These are phyloP conservation scores for Mamestra brassicae DNA, from an alignment of 2,888 invertebrate species.

Conservation along the genomic window DNA sequence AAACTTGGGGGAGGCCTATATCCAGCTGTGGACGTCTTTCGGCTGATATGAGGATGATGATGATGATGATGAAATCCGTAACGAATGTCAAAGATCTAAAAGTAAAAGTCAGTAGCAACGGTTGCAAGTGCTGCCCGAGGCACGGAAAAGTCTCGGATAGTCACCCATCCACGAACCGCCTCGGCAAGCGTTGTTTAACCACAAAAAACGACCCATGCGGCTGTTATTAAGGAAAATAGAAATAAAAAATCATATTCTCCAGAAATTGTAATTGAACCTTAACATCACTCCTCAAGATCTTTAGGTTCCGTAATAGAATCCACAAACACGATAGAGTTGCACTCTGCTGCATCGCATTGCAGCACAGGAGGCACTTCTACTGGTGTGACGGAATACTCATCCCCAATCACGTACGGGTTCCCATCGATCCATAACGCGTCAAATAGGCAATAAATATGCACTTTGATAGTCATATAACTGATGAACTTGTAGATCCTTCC, in stretches of 20 bases:
- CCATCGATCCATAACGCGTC: slow-evolving; percentile 89
- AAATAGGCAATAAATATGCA: slow-evolving; percentile 87
- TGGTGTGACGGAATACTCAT: slow-evolving; percentile 87
- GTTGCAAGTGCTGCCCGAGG: too few relatives aligned
- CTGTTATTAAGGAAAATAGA: slow-evolving; percentile 15
- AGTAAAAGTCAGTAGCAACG: too few relatives aligned
- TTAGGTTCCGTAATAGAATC: slow-evolving; percentile 88
- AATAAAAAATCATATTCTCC: slow-evolving; percentile 21
- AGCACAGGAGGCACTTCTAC: slow-evolving; percentile 86
- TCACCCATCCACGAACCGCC: too few relatives aligned
- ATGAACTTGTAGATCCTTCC: slow-evolving; percentile 88
- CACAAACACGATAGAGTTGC: slow-evolving; percentile 86
- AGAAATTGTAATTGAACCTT: slow-evolving; percentile 51
- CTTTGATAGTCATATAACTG: slow-evolving; percentile 88
- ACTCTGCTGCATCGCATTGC: slow-evolving; percentile 87
- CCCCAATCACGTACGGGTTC: slow-evolving; percentile 87
- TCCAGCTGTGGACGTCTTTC: too few relatives aligned
- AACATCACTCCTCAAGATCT: slow-evolving; percentile 81
- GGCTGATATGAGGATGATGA: too few relatives aligned
- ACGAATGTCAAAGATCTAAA: too few relatives aligned
- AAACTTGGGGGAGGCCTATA: too few relatives aligned
- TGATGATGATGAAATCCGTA: too few relatives aligned
- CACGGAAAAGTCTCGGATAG: too few relatives aligned
- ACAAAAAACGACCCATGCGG: too few relatives aligned
- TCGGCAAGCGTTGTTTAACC: too few relatives aligned